Evolutionary conservation across 2,113 vertebrate genomes (phyloP).

Genomic region (Myrmecobius fasciatus): DNA sequence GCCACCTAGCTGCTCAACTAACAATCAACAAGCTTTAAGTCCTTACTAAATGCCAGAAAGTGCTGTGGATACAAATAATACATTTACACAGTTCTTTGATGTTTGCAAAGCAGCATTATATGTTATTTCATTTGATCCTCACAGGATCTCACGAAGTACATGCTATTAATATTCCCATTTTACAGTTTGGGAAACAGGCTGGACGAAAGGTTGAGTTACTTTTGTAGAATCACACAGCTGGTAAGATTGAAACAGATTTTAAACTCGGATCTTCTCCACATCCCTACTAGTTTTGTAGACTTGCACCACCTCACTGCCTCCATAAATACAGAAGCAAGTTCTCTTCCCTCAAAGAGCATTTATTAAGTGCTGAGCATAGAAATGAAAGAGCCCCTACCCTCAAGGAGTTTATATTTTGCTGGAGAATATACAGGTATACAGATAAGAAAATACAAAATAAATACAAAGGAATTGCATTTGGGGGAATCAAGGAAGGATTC

Average conservation of each 20-base stretch:
- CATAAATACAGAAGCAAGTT: neutral
- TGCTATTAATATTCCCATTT: neutral
- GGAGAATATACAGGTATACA: neutral
- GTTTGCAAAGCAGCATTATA: neutral
- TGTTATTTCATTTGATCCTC: neutral
- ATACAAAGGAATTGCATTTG: neutral
- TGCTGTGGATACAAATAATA: neutral
- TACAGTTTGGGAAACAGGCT: neutral
- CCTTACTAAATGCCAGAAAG: neutral
- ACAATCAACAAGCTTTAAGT: neutral
- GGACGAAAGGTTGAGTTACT: neutral
- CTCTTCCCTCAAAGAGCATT: neutral
- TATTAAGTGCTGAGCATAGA: neutral
- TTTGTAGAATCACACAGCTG: neutral
- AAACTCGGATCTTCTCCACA: neutral
- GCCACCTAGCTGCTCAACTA: neutral
- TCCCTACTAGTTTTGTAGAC: neutral
- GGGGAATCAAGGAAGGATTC: neutral
- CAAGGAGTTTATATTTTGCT: neutral
- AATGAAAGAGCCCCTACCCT: neutral
- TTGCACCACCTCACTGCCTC: neutral
- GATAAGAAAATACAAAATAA: neutral
- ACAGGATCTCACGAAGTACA: neutral
- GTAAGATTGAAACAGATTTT: neutral
- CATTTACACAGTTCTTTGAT: neutral